Evolutionary conservation across 2,113 vertebrate genomes (phyloP).

Genomic region (Pelmatolapia mariae): DNA sequence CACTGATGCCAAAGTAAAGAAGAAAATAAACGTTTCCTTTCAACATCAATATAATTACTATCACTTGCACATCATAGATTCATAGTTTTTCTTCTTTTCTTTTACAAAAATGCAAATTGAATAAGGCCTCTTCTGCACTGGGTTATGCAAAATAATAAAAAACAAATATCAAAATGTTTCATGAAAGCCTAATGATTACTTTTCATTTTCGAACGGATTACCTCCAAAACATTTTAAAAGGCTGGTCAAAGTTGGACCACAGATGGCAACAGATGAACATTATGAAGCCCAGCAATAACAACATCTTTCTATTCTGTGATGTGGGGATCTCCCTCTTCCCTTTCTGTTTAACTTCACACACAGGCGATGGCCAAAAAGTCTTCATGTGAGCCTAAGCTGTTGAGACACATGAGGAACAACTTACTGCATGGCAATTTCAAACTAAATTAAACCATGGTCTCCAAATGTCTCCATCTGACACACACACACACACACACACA

Average conservation of each 20-base stretch:
- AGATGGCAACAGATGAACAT: slow-evolving; percentile 46
- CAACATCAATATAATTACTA: background rate
- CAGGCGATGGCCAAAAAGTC: slow-evolving; percentile 13
- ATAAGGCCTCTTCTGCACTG: background rate
- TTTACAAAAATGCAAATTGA: background rate
- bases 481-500: slow-evolving; percentile 7
- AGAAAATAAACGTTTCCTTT: background rate
- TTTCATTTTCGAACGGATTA: slow-evolving; percentile 1
- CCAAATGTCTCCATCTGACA: slow-evolving; percentile 4
- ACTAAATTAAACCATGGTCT: slow-evolving; percentile 34
- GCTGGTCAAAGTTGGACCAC: slow-evolving; percentile 20
- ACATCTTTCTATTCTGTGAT: slow-evolving; percentile 25
- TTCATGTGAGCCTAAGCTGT: slow-evolving; percentile 2
- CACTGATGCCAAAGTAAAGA: background rate
- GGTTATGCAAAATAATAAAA: background rate
- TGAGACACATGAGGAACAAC: slow-evolving; percentile 44
- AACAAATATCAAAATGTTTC: background rate
- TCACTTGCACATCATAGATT: background rate
- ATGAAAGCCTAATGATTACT: background rate
- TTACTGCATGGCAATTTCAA: slow-evolving; percentile 14
- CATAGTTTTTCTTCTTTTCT: background rate
- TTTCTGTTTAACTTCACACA: slow-evolving; percentile 46
- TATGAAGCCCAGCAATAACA: slow-evolving; percentile 39
- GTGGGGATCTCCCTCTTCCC: slow-evolving; percentile 25
- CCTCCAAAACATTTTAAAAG: slow-evolving; percentile 23